These are phyloP conservation scores for Sander vitreus DNA, from an alignment of 2,113 vertebrate genomes.

Conservation along the genomic window DNA sequence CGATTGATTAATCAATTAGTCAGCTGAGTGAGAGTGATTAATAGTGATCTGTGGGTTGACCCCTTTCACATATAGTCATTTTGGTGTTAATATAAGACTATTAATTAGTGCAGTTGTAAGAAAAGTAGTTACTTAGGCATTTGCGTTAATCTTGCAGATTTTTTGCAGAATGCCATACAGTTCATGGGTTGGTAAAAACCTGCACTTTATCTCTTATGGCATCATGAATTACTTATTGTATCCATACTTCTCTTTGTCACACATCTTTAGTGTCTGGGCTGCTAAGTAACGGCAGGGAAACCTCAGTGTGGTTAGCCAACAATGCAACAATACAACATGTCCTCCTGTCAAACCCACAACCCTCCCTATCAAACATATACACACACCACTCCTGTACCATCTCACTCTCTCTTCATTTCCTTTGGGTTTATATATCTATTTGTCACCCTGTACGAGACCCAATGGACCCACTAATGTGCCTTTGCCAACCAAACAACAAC, in stretches of 20 bases:
- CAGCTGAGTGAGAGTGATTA: too few species aligned
- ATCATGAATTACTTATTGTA: background rate
- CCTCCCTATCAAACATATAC: background rate
- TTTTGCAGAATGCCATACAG: background rate
- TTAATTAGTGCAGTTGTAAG: background rate
- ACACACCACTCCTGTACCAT: constrained; percentile 2
- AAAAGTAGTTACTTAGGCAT: background rate
- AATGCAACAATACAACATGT: constrained; percentile 4
- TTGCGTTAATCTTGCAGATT: background rate
- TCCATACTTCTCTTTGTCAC: constrained; percentile 8
- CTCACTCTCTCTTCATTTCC: constrained; percentile 23
- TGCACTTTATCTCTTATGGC: background rate
- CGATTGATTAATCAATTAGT: too few species aligned
- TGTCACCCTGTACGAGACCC: constrained; percentile 39
- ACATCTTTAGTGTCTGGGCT: constrained; percentile 12
- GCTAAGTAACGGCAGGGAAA: constrained; percentile 44
- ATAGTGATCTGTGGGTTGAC: background rate
- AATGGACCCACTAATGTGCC: constrained; percentile 65
- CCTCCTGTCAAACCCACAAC: background rate
- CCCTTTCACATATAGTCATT: background rate
- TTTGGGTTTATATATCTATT: constrained; percentile 48
- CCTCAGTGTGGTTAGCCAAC: constrained; percentile 15
- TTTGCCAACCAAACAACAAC: constrained; percentile 67
- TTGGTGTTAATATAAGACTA: background rate
- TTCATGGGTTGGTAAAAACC: background rate